These are phyloP conservation scores for Drosophila albomicans DNA, from an alignment of 1,140 invertebrate genomes.

Conservation along the genomic window DNA sequence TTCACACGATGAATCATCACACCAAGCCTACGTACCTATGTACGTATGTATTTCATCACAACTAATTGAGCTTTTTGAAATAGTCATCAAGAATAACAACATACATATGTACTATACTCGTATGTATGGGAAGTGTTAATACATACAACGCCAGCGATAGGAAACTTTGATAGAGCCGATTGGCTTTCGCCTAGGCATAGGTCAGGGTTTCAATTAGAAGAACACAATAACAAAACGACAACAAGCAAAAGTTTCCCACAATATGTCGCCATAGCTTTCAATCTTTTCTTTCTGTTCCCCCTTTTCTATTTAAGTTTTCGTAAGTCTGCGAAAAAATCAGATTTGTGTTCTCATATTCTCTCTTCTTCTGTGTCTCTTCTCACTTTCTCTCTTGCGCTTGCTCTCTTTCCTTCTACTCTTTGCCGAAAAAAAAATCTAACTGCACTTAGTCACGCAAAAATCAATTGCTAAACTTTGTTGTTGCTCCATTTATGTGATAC, in stretches of 20 bases:
- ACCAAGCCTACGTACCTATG: neutral
- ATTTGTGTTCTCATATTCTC: neutral
- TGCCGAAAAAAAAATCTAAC: slow-evolving; percentile 10
- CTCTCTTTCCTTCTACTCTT: slow-evolving; percentile 1
- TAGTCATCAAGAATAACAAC: neutral
- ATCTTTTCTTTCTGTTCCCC: neutral
- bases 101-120: neutral
- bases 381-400: neutral
- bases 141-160: neutral
- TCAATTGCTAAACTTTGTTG: neutral
- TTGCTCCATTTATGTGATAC: slow-evolving; percentile 1
- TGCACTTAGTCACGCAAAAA: slow-evolving; percentile 39
- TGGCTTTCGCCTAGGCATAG: slow-evolving; percentile 57
- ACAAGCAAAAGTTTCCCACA: slow-evolving; percentile 23
- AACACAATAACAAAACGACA: slow-evolving; percentile 27
- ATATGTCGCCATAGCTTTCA: neutral
- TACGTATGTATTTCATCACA: slow-evolving; percentile 20
- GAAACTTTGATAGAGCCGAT: slow-evolving; percentile 15
- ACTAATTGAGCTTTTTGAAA: slow-evolving; percentile 19
- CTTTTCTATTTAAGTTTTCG: slow-evolving; percentile 1
- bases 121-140: neutral
- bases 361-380: neutral
- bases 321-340: slow-evolving; percentile 5
- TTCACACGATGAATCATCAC: slow-evolving; percentile 20
- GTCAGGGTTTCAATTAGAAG: slow-evolving; percentile 67